These are phyloP conservation scores for Elanoides forficatus DNA, from an alignment of 2,113 vertebrate genomes.

Conservation along the genomic window DNA sequence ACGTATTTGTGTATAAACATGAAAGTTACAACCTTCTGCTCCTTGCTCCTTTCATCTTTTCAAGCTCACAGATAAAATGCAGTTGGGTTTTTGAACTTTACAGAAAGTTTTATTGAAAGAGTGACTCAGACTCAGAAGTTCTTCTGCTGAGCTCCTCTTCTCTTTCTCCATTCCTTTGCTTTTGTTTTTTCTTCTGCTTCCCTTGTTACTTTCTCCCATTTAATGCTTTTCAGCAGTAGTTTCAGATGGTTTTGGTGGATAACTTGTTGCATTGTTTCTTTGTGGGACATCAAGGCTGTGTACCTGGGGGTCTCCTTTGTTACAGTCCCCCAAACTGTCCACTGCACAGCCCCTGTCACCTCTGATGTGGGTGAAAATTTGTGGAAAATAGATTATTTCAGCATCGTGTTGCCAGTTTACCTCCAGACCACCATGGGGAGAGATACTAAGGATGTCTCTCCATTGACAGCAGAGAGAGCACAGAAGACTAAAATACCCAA, in stretches of 20 bases:
- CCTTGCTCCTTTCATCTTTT: conserved; percentile 47
- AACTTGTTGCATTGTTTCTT: not conserved
- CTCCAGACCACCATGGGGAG: not conserved
- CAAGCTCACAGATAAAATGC: conserved; percentile 39
- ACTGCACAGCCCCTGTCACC: not conserved
- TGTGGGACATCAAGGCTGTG: not conserved
- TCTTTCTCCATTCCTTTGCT: not conserved
- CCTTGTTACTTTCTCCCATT: not conserved
- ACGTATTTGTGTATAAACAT: conserved; percentile 55
- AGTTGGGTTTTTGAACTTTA: conserved; percentile 1
- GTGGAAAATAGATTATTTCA: not conserved
- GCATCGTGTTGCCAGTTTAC: not conserved
- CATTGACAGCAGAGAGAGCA: not conserved
- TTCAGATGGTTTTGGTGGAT: not conserved
- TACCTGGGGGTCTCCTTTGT: not conserved
- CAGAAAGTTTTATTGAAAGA: conserved; percentile 24
- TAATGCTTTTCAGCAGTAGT: not conserved
- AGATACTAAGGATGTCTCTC: not conserved
- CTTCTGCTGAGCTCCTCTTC: not conserved
- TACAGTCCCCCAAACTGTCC: not conserved
- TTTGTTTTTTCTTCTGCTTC: not conserved
- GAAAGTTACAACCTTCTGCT: conserved; percentile 57
- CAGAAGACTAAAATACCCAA: not conserved
- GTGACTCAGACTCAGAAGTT: not conserved
- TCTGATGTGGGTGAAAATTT: not conserved